Evolutionary conservation across 2,888 invertebrate species (phyloP), one percentile per base, ranked within the genome.

Genomic region (Sphaerophoria rueppellii): DNA sequence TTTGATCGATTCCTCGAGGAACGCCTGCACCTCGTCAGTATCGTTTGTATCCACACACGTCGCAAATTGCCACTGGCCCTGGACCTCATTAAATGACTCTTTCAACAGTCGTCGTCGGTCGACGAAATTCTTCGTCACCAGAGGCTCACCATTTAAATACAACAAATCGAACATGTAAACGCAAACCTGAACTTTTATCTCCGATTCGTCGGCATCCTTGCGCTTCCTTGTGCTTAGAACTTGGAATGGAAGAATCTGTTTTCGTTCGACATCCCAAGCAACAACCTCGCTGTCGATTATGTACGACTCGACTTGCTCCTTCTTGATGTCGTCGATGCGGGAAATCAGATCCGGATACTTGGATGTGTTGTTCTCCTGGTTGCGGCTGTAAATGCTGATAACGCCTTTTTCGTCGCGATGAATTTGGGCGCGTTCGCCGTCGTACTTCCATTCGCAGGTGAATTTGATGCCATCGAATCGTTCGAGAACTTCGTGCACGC

Each of bases 401-500:
- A 92, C 92, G 0, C 96, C 95, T 88, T 94, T 93, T 61, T 94
- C 94, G 35, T 92, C 90, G 35, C 94, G 92, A 90, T 98, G 98
- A 88, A 98, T 97, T 94, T 98, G 99, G 0, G 99, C 99, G 88
- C 99, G 93, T 93, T 99, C 99, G 0, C 99, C 99, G 92, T 99
- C 99, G 91, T 99, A 99, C 91, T 99, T 99, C 95, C 96, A 99
- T 93, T 99, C 99, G 91, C 99, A 99, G 0, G 99, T 99, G 91
- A 99, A 99, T 88, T 95, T 94, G 86, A 96, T 93, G 12, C 95
- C 95, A 80, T 97, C 97, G 92, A 98, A 97, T 78, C 94, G 94
- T 80, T 95, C 94, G 71, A 99, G 92, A 4, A 99, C 96, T 91
- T 98, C 98, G 86, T 95, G 94, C 1, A 99, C 96, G 4, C 98